Evolutionary conservation across 2,797 vertebrate species (phyloP).

Genomic region (Artibeus lituratus): DNA sequence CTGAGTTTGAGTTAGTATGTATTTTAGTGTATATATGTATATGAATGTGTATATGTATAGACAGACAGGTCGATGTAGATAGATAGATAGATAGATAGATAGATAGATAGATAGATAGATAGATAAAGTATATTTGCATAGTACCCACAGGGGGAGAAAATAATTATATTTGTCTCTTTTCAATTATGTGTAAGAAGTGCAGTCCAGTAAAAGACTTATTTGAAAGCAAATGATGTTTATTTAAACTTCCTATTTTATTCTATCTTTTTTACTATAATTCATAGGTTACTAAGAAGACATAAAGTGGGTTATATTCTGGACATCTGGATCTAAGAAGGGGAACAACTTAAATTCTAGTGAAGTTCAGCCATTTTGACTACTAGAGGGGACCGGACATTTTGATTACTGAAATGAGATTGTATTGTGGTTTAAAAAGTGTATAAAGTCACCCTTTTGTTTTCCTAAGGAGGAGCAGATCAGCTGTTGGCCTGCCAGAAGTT

Average conservation of each 20-base stretch:
- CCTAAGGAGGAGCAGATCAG: background rate
- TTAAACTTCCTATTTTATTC: conserved; percentile 5
- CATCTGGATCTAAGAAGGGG: background rate
- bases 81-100: background rate
- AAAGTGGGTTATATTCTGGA: background rate
- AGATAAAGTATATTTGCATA: background rate
- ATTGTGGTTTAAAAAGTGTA: background rate
- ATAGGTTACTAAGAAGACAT: background rate
- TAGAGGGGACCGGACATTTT: background rate
- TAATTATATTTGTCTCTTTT: background rate
- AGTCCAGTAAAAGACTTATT: background rate
- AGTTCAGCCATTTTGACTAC: background rate
- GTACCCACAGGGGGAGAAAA: background rate
- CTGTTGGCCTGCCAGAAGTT: background rate
- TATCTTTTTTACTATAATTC: background rate
- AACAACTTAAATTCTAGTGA: background rate
- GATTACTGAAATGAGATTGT: background rate
- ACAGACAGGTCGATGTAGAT: background rate
- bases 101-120: background rate
- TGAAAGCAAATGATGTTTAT: background rate
- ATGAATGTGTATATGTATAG: background rate
- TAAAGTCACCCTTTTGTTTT: background rate
- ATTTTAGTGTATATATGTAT: background rate
- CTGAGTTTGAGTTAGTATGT: background rate
- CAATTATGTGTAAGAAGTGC: background rate